Conservation (phyloP, 2,888 invertebrate species). For the Drosophila silvestris region DNA sequence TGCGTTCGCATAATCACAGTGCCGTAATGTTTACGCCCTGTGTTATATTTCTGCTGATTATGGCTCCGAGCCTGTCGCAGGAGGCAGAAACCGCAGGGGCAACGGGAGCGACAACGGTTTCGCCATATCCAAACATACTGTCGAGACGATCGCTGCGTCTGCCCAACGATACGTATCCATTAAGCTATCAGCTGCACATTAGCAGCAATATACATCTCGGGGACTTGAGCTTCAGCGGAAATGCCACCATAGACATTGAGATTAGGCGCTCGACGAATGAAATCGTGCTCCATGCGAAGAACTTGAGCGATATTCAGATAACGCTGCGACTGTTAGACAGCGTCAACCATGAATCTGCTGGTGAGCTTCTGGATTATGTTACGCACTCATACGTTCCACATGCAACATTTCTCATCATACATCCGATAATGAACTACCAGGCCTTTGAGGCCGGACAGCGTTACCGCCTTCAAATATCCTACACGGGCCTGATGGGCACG, state of each 20-base stretch:
- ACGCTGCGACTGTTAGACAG: constrained; percentile 67
- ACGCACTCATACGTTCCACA: constrained; percentile 66
- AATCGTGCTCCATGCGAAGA: constrained; percentile 82
- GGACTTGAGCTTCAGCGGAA: constrained; percentile 73
- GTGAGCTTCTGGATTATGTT: constrained; percentile 67
- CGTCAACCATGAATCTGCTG: constrained; percentile 23
- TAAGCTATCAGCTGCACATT: constrained; percentile 86
- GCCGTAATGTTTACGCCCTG: constrained; percentile 50
- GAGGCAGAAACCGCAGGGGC: constrained; percentile 3
- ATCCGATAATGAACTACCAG: constrained; percentile 72
- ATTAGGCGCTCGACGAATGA: constrained; percentile 76
- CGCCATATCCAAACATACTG: constrained; percentile 11
- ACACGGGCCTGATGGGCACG: constrained; percentile 86
- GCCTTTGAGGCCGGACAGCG: constrained; percentile 75
- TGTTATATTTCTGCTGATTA: constrained; percentile 33
- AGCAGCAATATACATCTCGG: constrained; percentile 76
- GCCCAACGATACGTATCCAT: constrained; percentile 87
- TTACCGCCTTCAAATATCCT: constrained; percentile 86
- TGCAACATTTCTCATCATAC: constrained; percentile 75
- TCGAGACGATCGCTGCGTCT: constrained; percentile 84
- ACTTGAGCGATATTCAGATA: constrained; percentile 70
- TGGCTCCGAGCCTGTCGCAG: constrained; percentile 31
- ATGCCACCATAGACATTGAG: constrained; percentile 80
- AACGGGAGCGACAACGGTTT: constrained; percentile 1
- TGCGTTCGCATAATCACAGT: constrained; percentile 43